Conservation (phyloP, 2,888 invertebrate species). For the Cantharis nigra region DNA sequence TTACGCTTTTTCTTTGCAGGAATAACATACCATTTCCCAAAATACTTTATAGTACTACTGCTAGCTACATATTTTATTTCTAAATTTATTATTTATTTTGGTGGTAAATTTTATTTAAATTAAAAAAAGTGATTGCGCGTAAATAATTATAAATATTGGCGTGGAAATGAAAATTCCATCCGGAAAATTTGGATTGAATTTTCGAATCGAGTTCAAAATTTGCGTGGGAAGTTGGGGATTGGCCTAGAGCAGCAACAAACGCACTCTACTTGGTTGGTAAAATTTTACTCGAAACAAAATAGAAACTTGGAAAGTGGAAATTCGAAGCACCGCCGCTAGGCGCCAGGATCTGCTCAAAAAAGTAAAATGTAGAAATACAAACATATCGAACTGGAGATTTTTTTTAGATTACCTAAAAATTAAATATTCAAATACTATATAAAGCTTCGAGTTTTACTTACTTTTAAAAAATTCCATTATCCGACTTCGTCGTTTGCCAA, state of each 20-base stretch:
- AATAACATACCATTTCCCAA: not conserved
- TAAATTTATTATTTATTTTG: not conserved
- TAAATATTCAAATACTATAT: not conserved
- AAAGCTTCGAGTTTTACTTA: not conserved
- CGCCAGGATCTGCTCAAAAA: not conserved
- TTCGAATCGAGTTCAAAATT: not conserved
- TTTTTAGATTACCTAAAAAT: not conserved
- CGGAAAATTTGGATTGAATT: not conserved
- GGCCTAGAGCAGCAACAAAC: not conserved
- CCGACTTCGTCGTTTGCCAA: not conserved
- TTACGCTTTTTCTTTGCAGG: not conserved
- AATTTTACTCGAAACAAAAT: not conserved
- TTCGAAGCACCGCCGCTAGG: constrained; percentile 4
- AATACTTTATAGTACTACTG: not conserved
- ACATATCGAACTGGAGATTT: constrained; percentile 1
- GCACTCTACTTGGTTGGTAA: not conserved
- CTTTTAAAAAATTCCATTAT: not conserved
- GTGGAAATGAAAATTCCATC: too few species aligned
- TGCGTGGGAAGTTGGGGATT: not conserved
- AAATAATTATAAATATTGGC: too few species aligned
- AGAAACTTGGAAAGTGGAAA: not conserved
- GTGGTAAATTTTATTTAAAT: not conserved
- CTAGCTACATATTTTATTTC: not conserved
- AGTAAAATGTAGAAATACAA: not conserved
- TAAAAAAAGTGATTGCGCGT: not conserved